phyloP scores from a whole-genome alignment of 1,140 invertebrate genomes.

The Lamellibrachia luymesi region DNA sequence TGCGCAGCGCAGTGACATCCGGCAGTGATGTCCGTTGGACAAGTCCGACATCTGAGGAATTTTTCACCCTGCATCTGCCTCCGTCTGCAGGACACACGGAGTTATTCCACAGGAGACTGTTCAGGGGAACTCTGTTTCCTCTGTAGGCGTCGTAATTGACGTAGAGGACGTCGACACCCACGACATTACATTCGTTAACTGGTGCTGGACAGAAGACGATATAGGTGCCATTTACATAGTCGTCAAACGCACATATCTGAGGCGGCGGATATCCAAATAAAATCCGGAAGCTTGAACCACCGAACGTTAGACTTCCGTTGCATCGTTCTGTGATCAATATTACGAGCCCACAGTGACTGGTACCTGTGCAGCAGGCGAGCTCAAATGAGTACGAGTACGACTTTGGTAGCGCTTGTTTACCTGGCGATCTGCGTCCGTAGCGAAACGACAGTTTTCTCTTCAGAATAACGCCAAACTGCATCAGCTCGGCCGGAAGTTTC shows the following conservation, averaged over 20 bases:
- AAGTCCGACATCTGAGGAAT: background rate
- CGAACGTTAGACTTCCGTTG: background rate
- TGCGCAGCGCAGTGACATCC: background rate
- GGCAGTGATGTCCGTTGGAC: background rate
- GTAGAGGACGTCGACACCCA: background rate
- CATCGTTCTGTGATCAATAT: background rate
- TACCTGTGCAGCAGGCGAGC: background rate
- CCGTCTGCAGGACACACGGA: background rate
- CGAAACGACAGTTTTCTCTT: background rate
- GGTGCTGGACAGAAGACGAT: background rate
- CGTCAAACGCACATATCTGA: background rate
- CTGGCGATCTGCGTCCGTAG: background rate
- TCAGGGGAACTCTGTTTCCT: background rate
- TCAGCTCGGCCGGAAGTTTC: background rate
- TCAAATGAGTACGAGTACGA: background rate
- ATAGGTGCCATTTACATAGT: background rate
- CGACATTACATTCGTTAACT: background rate
- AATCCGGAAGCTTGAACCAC: background rate
- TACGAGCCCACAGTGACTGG: background rate
- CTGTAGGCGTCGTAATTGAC: background rate
- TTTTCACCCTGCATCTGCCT: background rate
- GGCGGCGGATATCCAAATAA: background rate
- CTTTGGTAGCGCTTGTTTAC: background rate
- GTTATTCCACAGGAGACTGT: background rate
- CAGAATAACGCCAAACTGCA: background rate